These are phyloP conservation scores for Pachydiplax longipennis DNA, from an alignment of 2,888 invertebrate genomes.

Conservation along the genomic window DNA sequence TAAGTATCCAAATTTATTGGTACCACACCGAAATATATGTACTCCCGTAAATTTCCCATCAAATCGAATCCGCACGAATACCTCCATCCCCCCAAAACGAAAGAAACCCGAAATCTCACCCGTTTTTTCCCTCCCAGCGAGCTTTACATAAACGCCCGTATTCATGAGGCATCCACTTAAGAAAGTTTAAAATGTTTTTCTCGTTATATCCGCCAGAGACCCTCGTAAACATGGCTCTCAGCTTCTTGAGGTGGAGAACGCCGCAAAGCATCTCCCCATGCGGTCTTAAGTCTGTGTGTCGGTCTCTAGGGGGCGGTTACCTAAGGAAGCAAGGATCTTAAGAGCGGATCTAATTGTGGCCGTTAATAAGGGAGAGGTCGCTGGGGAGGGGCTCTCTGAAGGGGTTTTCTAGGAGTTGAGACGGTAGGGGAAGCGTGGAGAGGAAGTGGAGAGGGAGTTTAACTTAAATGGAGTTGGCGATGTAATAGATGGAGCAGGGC, in stretches of 20 bases:
- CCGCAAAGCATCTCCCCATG: slow-evolving; percentile 30
- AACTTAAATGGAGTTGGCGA: background rate
- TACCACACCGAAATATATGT: background rate
- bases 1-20: too few relatives aligned
- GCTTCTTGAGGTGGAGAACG: background rate
- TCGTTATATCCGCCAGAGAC: slow-evolving; percentile 4
- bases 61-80: background rate
- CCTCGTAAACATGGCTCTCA: slow-evolving; percentile 22
- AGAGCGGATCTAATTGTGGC: slow-evolving; percentile 42
- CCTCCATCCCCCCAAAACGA: background rate
- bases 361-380: slow-evolving; percentile 36
- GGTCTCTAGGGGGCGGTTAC: slow-evolving; percentile 30
- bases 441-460: background rate
- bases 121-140: too few relatives aligned
- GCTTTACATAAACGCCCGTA: background rate
- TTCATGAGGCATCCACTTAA: background rate
- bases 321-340: slow-evolving; percentile 31
- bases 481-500: background rate
- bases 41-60: background rate
- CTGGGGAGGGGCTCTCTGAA: background rate
- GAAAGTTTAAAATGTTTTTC: slow-evolving; percentile 23
- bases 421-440: too few relatives aligned
- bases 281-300: slow-evolving; percentile 25
- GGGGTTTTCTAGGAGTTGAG: background rate
- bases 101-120: too few relatives aligned